These are phyloP conservation scores for Neosilurus mollespiculum DNA, from an alignment of 2,797 vertebrate genomes.

Conservation along the genomic window DNA sequence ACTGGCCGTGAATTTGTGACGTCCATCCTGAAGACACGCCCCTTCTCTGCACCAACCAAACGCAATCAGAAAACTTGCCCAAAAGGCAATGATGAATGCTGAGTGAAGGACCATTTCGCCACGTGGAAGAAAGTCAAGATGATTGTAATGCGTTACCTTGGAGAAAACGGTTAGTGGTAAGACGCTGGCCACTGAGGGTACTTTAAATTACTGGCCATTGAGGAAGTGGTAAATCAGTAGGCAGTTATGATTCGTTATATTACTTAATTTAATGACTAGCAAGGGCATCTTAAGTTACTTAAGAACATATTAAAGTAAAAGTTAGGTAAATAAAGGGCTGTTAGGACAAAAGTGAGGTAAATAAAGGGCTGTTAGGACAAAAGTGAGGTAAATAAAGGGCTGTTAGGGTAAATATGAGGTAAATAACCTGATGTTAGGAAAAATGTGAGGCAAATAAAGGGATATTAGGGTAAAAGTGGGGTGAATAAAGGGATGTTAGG, in stretches of 20 bases:
- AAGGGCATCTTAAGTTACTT: too few relatives aligned
- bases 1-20: conserved; percentile 71
- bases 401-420: background rate
- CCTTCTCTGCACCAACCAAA: conserved; percentile 59
- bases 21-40: conserved; percentile 73
- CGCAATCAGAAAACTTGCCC: conserved; percentile 59
- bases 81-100: conserved; percentile 56
- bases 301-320: background rate
- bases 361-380: background rate
- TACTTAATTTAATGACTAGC: too few relatives aligned
- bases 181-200: too few relatives aligned
- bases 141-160: background rate
- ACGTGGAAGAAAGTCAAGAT: conserved; percentile 27
- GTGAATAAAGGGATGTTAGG: background rate
- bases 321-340: background rate
- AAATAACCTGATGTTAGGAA: background rate
- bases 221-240: background rate
- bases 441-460: background rate
- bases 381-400: background rate
- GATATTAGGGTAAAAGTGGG: background rate
- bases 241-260: too few relatives aligned
- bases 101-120: conserved; percentile 65
- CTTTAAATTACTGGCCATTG: background rate
- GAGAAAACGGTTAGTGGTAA: background rate
- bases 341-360: background rate